Evolutionary conservation across 1,140 invertebrate genomes (phyloP).

Genomic region (Drosophila orena): DNA sequence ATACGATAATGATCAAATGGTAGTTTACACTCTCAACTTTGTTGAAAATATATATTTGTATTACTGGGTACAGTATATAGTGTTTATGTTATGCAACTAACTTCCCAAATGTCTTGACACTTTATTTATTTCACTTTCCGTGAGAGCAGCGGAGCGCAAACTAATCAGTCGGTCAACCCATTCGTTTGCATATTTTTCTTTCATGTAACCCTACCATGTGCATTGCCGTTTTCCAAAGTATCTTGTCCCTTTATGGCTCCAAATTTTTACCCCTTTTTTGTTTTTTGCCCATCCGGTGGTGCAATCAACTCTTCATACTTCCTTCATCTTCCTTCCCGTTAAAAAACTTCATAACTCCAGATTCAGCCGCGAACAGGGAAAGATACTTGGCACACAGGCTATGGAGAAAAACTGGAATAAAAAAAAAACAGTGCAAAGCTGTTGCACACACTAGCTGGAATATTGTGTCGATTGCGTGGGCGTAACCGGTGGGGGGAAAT

Average conservation of each 20-base stretch:
- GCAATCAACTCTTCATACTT: slow-evolving; percentile 41
- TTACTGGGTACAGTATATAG: too few relatives aligned
- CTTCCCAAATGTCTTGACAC: neutral
- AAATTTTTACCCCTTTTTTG: neutral
- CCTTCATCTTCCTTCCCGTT: slow-evolving; percentile 32
- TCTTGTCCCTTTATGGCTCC: neutral
- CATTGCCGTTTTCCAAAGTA: neutral
- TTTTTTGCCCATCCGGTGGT: slow-evolving; percentile 34
- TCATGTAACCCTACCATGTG: slow-evolving; percentile 24
- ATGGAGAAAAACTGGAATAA: slow-evolving; percentile 2
- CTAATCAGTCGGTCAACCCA: slow-evolving; percentile 7
- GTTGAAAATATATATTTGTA: too few relatives aligned
- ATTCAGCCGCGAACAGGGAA: slow-evolving; percentile 1
- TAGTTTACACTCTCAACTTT: too few relatives aligned
- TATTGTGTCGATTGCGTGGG: slow-evolving; percentile 44
- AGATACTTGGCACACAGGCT: slow-evolving; percentile 14
- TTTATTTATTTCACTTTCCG: slow-evolving; percentile 5
- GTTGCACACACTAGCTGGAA: slow-evolving; percentile 38
- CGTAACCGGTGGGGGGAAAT: slow-evolving; percentile 35
- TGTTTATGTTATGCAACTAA: neutral
- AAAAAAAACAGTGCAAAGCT: slow-evolving; percentile 13
- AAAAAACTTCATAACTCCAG: slow-evolving; percentile 28
- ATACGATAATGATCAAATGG: too few relatives aligned
- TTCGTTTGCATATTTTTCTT: slow-evolving; percentile 7
- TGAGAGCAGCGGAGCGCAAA: slow-evolving; percentile 8